Evolutionary conservation across 2,888 invertebrate genomes (phyloP), one percentile per base, ranked within the genome.

Genomic region (Watsonalla cultraria): DNA sequence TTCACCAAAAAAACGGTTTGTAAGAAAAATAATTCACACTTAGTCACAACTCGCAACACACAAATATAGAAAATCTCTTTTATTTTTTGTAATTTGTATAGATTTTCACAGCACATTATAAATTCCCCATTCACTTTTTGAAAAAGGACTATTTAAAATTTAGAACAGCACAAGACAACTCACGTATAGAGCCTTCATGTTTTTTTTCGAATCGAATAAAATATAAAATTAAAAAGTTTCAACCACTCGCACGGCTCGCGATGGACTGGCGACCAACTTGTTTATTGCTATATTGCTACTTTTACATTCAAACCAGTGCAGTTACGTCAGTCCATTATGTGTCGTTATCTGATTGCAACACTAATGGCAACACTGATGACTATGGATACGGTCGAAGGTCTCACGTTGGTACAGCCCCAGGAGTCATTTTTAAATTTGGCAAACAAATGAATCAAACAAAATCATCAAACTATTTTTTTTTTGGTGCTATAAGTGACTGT

Each of bases 221-320:
- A 11, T 42, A 42, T 11, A 42, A 42, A 11, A 11, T 42, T 42
- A 42, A 42, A 42, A 42, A 42, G 42, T 42, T 11, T 11, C 42
- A 42, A 42, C 42, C 42, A 42, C 42, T 42, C 42, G 8, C 42
- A 11, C 42, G 11, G 42, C 42, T 42, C 53, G 61, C 52, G 60
- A 62, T 60, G 56, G 55, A 78, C 80, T 79, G 75, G 60, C 56
- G 58, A 61, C 53, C 66, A 59, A 68, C 70, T 68, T 74, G 75
- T 70, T 74, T 76, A 78, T 76, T 78, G 77, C 77, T 78, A 84
- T 42, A 42, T 42, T 11, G 42, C 42, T 42, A 11, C 81, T 84
- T 83, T 81, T 82, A 81, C 82, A 82, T 84, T 77, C 78, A 82
- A 83, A 84, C 76, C 80, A 80, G 80, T 82, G 66, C 78, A 78